Base-by-base conservation (phyloP, 1,140 invertebrate genomes). In the Pteromalus puparum region DNA sequence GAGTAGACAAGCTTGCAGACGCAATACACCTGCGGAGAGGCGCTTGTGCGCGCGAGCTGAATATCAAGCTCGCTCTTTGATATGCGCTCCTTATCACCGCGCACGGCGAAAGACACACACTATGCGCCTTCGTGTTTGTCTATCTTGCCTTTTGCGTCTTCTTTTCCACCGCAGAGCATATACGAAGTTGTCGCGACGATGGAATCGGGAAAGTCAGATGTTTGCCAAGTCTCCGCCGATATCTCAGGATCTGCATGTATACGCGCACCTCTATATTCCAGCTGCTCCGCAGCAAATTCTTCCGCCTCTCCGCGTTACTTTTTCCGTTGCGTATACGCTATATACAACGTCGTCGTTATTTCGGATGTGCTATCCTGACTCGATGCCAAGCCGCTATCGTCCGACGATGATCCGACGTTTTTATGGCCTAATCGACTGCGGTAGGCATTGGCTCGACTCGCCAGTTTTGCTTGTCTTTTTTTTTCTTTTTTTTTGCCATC, bases 201-300 rank as follows among this genome's bases (percentile, higher is more conserved):
- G 38, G 28, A 77, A 61, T 42, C 18, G 18, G 13, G 24, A 81
- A 81, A 70, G 26, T 46, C 42, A 46, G 79, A 48, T 70, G 70
- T 61, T 81, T 81, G 79, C 79, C 79, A 81, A 81, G 42, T 81
- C 68, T 38, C 24, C 46, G 18, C 15, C 7, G 67, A 80, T 28
- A 80, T 70, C 21, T 80, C 24, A 24, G 21, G n/a, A 15, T 70
- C 24, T 21, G 24, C 15, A 77, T 28, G 26, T 34, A 46, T 68
- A 15, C 18, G 12, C 46, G 13, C 13, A 42, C 2, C 26, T 30
- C 6, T n/a, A 42, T 15, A 42, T 24, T 38, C 21, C 26, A 81
- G 67, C n/a, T 48, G 4, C 34, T 13, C 4, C 24, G 24, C 15
- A 10, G 42, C 24, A 73, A 53, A 81, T 34, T 73, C 53, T 81